Percentiles rank a stretch among this genome's conserved stretches.
These are phyloP conservation scores for Corythaeola cristata DNA, from an alignment of 2,113 vertebrate species.

Conservation along the genomic window DNA sequence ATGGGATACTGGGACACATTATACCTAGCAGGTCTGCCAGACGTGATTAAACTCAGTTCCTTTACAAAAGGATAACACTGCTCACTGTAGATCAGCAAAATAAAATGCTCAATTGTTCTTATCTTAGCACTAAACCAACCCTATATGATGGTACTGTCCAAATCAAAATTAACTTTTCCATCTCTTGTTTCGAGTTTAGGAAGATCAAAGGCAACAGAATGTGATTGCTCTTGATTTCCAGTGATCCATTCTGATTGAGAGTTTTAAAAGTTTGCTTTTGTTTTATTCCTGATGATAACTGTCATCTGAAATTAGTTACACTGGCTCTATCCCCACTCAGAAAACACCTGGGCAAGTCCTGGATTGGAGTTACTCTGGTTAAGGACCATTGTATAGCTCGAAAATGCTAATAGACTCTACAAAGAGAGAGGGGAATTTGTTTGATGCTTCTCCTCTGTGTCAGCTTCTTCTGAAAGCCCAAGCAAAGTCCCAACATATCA, in stretches of 20 bases:
- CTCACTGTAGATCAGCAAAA: background rate
- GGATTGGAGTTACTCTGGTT: background rate
- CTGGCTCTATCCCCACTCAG: background rate
- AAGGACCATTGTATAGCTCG: background rate
- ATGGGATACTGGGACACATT: conserved; percentile 55
- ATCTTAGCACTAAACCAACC: background rate
- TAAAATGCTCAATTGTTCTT: background rate
- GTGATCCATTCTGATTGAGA: background rate
- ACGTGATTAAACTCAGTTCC: conserved; percentile 42
- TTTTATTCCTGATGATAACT: background rate
- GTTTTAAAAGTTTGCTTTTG: background rate
- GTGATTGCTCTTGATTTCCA: background rate
- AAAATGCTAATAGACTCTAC: background rate
- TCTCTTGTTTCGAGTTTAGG: background rate
- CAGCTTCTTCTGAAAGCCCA: background rate
- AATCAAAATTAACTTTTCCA: background rate
- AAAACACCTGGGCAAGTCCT: background rate
- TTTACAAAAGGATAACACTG: background rate
- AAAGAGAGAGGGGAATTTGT: background rate
- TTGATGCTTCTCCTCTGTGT: background rate
- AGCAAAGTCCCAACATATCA: background rate
- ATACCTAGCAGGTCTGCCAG: conserved; percentile 42
- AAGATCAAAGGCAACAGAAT: background rate
- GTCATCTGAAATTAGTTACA: background rate
- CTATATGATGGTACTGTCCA: background rate